phyloP scores from a whole-genome alignment of 2,797 vertebrate genomes.

The Florisuga fusca region DNA sequence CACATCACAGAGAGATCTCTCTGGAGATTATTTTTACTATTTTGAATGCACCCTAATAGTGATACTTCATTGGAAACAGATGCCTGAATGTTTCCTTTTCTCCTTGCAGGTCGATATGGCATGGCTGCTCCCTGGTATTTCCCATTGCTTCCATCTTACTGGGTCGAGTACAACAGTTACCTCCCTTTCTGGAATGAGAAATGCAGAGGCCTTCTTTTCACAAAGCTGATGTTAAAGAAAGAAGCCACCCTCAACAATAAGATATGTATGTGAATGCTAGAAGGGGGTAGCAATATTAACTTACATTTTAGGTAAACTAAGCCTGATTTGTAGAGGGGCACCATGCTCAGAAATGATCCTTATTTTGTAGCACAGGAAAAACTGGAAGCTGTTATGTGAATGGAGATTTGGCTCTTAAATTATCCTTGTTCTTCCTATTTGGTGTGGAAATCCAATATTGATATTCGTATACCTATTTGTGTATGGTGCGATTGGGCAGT shows the following conservation, averaged over 20 bases:
- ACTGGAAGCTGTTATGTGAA: background rate
- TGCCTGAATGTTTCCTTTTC: background rate
- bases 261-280: slow-evolving; percentile 74
- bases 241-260: slow-evolving; percentile 76
- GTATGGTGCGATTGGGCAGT: background rate
- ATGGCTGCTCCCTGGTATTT: slow-evolving; percentile 94
- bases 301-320: rapidly evolving
- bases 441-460: background rate
- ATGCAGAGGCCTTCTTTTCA: slow-evolving; percentile 81
- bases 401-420: background rate
- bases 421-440: background rate
- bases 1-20: background rate
- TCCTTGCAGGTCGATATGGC: slow-evolving; percentile 89
- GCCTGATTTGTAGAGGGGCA: background rate
- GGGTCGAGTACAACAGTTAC: slow-evolving; percentile 84
- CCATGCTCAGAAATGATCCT: background rate
- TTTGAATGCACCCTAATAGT: background rate
- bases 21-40: background rate
- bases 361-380: background rate
- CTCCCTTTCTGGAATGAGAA: slow-evolving; percentile 72
- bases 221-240: slow-evolving; percentile 88
- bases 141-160: slow-evolving; percentile 90
- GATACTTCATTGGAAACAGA: background rate
- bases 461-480: background rate
- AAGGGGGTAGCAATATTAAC: background rate